These are phyloP conservation scores for Nothocercus julius DNA, from an alignment of 2,113 vertebrate genomes.

Conservation along the genomic window DNA sequence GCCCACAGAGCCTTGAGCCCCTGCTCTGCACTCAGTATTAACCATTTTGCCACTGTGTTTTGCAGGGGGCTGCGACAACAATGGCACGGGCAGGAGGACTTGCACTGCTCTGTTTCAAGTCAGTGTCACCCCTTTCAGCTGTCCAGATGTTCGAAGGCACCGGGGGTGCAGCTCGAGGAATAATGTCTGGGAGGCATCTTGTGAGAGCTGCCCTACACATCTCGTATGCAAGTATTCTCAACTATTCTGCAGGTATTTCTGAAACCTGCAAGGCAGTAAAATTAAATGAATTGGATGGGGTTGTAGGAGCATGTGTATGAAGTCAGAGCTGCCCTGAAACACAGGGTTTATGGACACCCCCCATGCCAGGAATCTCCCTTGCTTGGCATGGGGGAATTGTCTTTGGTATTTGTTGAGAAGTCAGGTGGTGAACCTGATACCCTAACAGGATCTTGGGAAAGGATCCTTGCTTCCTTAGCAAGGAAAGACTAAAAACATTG, in stretches of 20 bases:
- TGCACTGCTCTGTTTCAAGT: fast-evolving
- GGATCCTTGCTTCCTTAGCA: background rate
- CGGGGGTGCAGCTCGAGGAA: background rate
- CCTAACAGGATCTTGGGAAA: background rate
- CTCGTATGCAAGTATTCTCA: background rate
- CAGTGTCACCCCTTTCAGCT: background rate
- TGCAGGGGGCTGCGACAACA: background rate
- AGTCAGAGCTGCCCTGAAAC: background rate
- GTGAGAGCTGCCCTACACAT: background rate
- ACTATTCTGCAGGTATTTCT: background rate
- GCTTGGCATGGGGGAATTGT: constrained; percentile 57
- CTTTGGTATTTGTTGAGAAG: constrained; percentile 46
- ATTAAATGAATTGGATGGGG: background rate
- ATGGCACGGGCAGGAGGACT: fast-evolving
- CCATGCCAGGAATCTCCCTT: constrained; percentile 46
- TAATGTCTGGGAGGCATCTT: background rate
- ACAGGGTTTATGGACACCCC: background rate
- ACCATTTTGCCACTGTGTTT: fast-evolving
- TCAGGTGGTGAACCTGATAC: constrained; percentile 28
- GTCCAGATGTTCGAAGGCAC: background rate
- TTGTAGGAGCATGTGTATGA: background rate
- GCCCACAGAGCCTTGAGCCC: background rate
- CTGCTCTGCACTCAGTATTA: background rate
- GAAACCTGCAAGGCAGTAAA: background rate
- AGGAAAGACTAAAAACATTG: background rate